Evolutionary conservation across 2,113 vertebrate genomes (phyloP).

Genomic region (Brachionichthys hirsutus): DNA sequence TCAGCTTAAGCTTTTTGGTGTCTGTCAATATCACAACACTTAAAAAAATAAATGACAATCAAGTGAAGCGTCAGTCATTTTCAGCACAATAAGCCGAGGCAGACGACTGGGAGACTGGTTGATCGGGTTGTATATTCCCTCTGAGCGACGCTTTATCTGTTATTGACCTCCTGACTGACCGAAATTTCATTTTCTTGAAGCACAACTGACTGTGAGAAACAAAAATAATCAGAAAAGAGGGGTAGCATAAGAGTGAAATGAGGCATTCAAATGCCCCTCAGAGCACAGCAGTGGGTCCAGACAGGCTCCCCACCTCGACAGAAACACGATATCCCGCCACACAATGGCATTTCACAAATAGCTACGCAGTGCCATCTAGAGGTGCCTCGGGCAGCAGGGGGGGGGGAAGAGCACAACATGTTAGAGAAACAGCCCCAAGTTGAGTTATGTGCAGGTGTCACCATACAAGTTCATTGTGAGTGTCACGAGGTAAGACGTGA

Average conservation of each 20-base stretch:
- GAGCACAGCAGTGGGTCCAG: slow-evolving; percentile 45
- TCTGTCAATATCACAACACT: too few relatives aligned
- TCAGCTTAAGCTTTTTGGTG: slow-evolving; percentile 39
- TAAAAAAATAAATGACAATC: too few relatives aligned
- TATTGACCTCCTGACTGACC: slow-evolving; percentile 55
- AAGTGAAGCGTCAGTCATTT: slow-evolving; percentile 15
- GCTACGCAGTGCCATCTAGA: slow-evolving; percentile 81
- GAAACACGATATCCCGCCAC: neutral
- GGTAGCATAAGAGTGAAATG: slow-evolving; percentile 63
- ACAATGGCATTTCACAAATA: slow-evolving; percentile 30
- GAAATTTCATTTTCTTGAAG: slow-evolving; percentile 39
- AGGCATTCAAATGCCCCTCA: slow-evolving; percentile 65
- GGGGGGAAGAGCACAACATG: neutral
- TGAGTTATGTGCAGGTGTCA: slow-evolving; percentile 40
- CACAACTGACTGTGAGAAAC: slow-evolving; percentile 64
- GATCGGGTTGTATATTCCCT: slow-evolving; percentile 28
- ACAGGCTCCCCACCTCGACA: slow-evolving; percentile 35
- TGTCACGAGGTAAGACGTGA: slow-evolving; percentile 60
- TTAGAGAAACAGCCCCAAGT: neutral
- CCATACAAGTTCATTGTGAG: slow-evolving; percentile 44
- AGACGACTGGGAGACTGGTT: neutral
- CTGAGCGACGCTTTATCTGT: slow-evolving; percentile 30
- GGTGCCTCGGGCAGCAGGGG: slow-evolving; percentile 32
- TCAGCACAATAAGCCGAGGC: neutral
- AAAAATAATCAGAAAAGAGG: slow-evolving; percentile 55